These are phyloP conservation scores for Eublepharis macularius DNA, from an alignment of 2,113 vertebrate species.

Conservation along the genomic window DNA sequence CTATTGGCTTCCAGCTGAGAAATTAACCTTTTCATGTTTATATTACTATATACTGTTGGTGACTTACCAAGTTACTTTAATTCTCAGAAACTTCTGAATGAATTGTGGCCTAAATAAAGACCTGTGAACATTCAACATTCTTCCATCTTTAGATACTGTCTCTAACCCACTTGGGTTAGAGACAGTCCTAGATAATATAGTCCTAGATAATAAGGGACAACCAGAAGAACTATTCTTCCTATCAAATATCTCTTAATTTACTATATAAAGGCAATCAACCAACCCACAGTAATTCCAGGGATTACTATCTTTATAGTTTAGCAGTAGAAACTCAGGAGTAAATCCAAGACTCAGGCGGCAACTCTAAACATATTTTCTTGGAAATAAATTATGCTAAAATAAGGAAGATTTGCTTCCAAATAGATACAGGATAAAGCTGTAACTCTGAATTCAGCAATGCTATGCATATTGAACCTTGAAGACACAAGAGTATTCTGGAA, in stretches of 20 bases:
- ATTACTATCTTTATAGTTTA: background rate
- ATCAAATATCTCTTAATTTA: background rate
- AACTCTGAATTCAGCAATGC: no score
- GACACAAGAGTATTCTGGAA: no score
- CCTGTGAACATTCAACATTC: background rate
- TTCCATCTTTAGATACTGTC: background rate
- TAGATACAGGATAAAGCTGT: no score
- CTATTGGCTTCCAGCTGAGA: background rate
- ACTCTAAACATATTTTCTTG: no score
- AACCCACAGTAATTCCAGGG: background rate
- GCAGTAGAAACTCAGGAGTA: conserved; percentile 17
- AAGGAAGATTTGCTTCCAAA: no score
- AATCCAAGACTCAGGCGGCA: no score
- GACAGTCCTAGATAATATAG: background rate
- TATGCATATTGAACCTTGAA: no score
- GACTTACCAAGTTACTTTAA: background rate
- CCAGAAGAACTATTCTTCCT: background rate
- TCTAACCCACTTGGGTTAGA: background rate
- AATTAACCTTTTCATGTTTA: conserved; percentile 18
- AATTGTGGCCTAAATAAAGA: background rate
- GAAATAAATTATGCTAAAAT: no score
- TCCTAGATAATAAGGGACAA: background rate
- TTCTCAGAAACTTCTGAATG: background rate
- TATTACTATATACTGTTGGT: background rate
- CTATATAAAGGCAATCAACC: background rate